Percentiles rank a stretch among this genome's conserved stretches.
Evolutionary conservation across 2,888 invertebrate species (phyloP).

Genomic region (Agriopis marginaria): DNA sequence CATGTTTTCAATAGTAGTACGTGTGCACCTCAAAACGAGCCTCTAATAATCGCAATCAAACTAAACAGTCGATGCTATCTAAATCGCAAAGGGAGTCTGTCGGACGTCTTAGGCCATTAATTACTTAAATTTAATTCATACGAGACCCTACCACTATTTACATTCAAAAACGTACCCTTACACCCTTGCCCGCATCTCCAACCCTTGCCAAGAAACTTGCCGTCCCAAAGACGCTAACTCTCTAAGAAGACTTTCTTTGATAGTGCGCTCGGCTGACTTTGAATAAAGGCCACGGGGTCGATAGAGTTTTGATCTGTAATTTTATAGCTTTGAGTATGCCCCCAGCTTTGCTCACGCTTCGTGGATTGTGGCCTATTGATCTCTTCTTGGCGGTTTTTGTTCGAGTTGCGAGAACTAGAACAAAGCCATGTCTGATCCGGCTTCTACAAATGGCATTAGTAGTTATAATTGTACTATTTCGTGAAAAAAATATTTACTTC

Average conservation of each 20-base stretch:
- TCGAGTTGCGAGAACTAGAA: slow-evolving; percentile 56
- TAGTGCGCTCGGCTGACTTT: slow-evolving; percentile 82
- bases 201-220: slow-evolving; percentile 83
- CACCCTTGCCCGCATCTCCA: slow-evolving; percentile 78
- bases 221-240: slow-evolving; percentile 84
- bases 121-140: slow-evolving; percentile 87
- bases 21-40: slow-evolving; percentile 30
- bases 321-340: slow-evolving; percentile 83
- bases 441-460: slow-evolving; percentile 6
- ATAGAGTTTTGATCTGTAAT: slow-evolving; percentile 86
- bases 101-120: slow-evolving; percentile 73
- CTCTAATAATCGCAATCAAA: slow-evolving; percentile 52
- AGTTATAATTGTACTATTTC: neutral
- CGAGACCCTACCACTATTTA: slow-evolving; percentile 83
- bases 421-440: slow-evolving; percentile 48
- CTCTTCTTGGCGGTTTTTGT: slow-evolving; percentile 72
- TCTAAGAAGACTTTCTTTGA: slow-evolving; percentile 84
- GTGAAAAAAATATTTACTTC: neutral
- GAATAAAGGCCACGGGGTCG: slow-evolving; percentile 84
- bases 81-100: slow-evolving; percentile 55
- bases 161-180: slow-evolving; percentile 81
- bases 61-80: slow-evolving; percentile 61
- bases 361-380: slow-evolving; percentile 79
- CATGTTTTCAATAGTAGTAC: neutral
- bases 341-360: slow-evolving; percentile 67